A percentile compares a stretch with the other conserved stretches of the same genome.
phyloP scores from a whole-genome alignment of 2,797 vertebrate species.

The Bradypodion ventrale region DNA sequence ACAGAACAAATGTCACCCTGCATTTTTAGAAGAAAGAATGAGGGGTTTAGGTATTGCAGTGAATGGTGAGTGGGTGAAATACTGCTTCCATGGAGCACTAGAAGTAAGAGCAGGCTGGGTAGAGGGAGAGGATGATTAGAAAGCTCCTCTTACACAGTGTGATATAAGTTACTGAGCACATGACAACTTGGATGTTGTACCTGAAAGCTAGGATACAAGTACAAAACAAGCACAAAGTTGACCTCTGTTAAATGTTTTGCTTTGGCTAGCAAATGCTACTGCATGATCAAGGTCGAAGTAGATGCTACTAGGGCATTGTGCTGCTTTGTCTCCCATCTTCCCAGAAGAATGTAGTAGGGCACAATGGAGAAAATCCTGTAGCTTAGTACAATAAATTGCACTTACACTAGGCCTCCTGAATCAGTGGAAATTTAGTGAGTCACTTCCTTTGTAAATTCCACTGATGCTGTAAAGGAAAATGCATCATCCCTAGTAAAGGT shows the following conservation, averaged over 20 bases:
- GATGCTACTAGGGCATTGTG: no score
- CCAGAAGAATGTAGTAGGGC: background rate
- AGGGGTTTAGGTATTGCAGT: background rate
- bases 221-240: background rate
- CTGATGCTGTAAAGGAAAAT: no score
- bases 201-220: background rate
- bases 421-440: no score
- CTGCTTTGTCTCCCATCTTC: background rate
- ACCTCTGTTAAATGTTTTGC: background rate
- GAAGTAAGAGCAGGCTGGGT: background rate
- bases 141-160: background rate
- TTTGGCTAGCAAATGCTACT: background rate
- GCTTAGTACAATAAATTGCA: background rate
- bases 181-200: background rate
- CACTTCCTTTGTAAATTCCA: no score
- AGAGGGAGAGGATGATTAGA: background rate
- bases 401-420: no score
- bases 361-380: background rate
- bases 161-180: background rate
- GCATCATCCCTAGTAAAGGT: no score
- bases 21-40: background rate
- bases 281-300: background rate
- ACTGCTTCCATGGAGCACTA: slow-evolving; percentile 24
- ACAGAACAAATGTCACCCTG: background rate
- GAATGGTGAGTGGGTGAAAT: slow-evolving; percentile 18